phyloP scores from a whole-genome alignment of 2,113 vertebrate species.

The Platysteira castanea region DNA sequence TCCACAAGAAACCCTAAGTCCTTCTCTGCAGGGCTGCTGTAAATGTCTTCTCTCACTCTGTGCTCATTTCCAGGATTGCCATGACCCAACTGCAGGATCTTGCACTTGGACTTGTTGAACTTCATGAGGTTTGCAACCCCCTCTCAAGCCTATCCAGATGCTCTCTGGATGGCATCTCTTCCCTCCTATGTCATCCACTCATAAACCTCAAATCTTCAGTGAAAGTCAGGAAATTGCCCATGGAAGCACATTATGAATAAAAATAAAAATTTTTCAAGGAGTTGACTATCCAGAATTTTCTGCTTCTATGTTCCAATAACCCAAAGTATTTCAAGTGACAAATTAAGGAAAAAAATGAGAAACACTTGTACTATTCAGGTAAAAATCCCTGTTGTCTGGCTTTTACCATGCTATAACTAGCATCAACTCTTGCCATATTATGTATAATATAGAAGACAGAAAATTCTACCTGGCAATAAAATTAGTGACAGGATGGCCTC shows the following conservation, averaged over 20 bases:
- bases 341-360: background rate
- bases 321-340: background rate
- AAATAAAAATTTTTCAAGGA: background rate
- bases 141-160: background rate
- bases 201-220: background rate
- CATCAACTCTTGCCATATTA: background rate
- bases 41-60: background rate
- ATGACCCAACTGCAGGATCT: background rate
- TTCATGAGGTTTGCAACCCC: accelerated
- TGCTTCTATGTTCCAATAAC: background rate
- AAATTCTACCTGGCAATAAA: background rate
- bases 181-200: accelerated
- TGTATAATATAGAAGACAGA: background rate
- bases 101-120: too few relatives aligned
- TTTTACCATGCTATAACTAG: background rate
- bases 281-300: background rate
- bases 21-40: background rate
- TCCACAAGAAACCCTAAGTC: background rate
- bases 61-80: background rate
- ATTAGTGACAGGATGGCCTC: background rate
- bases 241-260: background rate
- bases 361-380: background rate
- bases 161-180: background rate
- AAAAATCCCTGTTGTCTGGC: background rate
- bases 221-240: background rate